Base-by-base conservation (phyloP, 2,888 invertebrate species). In the Leptinotarsa rubiginosa region DNA sequence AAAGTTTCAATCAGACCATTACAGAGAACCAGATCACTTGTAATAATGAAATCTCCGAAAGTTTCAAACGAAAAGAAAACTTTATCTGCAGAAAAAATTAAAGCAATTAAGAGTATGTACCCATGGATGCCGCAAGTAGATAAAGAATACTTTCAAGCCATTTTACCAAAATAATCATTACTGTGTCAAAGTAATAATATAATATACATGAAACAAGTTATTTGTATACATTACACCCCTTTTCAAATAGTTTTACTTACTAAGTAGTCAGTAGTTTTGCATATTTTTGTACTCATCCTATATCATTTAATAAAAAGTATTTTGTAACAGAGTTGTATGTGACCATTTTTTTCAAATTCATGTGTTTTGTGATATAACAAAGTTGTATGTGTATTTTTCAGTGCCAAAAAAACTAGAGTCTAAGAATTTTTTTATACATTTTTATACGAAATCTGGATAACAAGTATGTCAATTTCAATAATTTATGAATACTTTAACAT, bases 1-100 rank as follows among this genome's bases (percentile, higher is more conserved):
- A 66, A 72, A 71, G 71, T 49, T 50, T 71, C 50, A 65, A 71
- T 71, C n/a, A 65, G 65, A 65, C 65, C 65, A 54, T 65, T 50
- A 31, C 66, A 65, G 50, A 52, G 15, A 41, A 72, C 66, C 50
- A 65, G 66, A 56, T 65, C 72, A 12, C 18, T 20, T 66, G 22
- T 65, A 50, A 65, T 65, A 71, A 50, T 65, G 25, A 25, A 49
- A 72, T 25, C 72, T 65, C 52, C 25, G 52, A 72, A 65, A 18
- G 49, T 50, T 52, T 22, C 56, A 65, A 65, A 20, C n/a, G 65
- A 65, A 72, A 65, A 65, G 71, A 72, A 72, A 72, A 72, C 52
- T 54, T 22, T 54, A 16, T 65, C 56, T 15, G 54, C 66, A 65
- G 65, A 72, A 65, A 72, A 72, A 72, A 54, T 50, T 18, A 65